Conservation (phyloP, 2,113 vertebrate genomes). For the Sapajus apella region DNA sequence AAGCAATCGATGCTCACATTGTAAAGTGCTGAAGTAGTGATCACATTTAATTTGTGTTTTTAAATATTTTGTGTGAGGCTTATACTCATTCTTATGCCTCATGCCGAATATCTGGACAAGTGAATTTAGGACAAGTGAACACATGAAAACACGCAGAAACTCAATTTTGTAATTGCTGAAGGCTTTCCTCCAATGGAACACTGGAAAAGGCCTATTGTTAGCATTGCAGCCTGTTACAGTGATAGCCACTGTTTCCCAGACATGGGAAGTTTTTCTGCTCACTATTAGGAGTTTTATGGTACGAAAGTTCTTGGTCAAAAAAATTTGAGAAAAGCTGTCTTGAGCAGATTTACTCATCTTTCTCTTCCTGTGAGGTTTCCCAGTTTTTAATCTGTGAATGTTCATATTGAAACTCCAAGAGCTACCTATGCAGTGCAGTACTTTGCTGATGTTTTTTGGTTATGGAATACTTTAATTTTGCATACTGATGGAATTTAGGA, state of each 20-base stretch:
- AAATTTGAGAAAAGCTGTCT: slow-evolving; percentile 10
- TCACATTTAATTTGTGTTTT: slow-evolving; percentile 17
- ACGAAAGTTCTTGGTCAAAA: slow-evolving; percentile 15
- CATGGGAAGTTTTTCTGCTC: background rate
- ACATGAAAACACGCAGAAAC: background rate
- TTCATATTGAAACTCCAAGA: background rate
- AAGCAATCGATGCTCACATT: background rate
- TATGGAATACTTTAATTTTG: background rate
- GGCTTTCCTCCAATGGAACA: background rate
- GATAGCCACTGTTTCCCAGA: background rate
- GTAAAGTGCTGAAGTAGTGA: background rate
- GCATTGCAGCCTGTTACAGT: background rate
- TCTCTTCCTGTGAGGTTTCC: background rate
- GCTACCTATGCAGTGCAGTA: background rate
- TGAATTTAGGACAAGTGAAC: slow-evolving; percentile 19
- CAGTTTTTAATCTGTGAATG: background rate
- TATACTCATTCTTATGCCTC: background rate
- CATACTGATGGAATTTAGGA: background rate
- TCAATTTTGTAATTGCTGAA: background rate
- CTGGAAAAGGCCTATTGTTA: background rate
- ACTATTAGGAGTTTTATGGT: background rate
- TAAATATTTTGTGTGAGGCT: background rate
- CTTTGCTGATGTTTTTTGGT: background rate
- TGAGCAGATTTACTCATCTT: background rate
- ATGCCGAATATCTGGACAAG: background rate